Evolutionary conservation across 2,797 vertebrate species (phyloP).

Genomic region (Thamnophis elegans): DNA sequence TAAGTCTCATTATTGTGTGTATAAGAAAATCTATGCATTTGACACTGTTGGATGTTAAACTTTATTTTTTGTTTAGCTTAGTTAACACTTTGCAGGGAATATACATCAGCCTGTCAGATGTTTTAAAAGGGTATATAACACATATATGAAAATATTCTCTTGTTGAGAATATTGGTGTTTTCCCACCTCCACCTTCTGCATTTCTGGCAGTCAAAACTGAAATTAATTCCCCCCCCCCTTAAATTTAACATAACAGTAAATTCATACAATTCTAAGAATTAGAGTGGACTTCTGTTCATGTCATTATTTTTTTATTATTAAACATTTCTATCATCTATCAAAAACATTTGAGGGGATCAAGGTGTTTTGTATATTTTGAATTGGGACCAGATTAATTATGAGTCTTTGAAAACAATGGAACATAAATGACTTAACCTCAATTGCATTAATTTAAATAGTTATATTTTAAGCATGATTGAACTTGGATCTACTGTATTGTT

Average conservation of each 20-base stretch:
- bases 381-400: neutral
- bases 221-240: neutral
- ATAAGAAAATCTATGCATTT: neutral
- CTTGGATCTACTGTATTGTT: neutral
- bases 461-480: neutral
- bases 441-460: neutral
- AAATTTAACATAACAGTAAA: neutral
- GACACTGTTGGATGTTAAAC: neutral
- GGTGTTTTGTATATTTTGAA: neutral
- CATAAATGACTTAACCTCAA: too few species aligned
- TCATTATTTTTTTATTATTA: neutral
- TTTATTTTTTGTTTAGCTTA: neutral
- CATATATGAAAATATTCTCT: neutral
- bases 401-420: neutral
- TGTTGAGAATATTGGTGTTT: neutral
- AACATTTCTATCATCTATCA: neutral
- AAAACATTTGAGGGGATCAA: neutral
- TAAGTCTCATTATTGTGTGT: neutral
- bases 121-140: neutral
- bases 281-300: neutral
- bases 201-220: conserved; percentile 4
- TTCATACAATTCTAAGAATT: neutral
- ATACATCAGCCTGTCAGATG: neutral
- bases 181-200: neutral
- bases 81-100: neutral